Evolutionary conservation across 2,113 vertebrate genomes (phyloP), one percentile per base, ranked within the genome.

Genomic region (Ginglymostoma cirratum): DNA sequence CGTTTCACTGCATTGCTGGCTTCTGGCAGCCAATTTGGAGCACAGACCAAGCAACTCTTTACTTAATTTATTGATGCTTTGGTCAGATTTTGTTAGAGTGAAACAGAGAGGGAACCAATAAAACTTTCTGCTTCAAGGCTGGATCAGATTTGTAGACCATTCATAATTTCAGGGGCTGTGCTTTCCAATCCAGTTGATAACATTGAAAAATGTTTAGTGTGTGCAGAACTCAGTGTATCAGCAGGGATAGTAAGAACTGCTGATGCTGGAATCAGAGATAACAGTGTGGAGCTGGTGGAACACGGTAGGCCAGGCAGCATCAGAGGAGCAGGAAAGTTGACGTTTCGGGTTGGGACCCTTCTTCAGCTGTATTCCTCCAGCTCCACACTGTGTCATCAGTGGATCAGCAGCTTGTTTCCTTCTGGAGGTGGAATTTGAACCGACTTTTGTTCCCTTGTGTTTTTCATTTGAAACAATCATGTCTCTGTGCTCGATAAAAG

Each of bases 341-440:
- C 3, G 48, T 48, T 48, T 48, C 3, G 48, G 48, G 48, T 48
- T 2, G 2, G 48, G 48, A 48, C 48, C 48, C 48, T 48, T 48
- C 48, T 2, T 48, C 48, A 48, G 48, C 48, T 48, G 48, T 48
- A 2, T 48, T 48, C 48, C 48, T 48, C 48, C 48, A 48, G 48
- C 48, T 48, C 48, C 48, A 48, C 48, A 48, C 48, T 48, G 48
- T 48, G 48, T 48, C 3, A 48, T 93, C 5, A 30, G 19, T n/a
- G 52, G 10, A 66, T 66, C 89, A 67, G 61, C 61, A n/a, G 19
- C 23, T 65, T 38, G 38, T 38, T 93, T 66, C 89, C 52, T 93
- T 38, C 61, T 38, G 34, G 89, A 93, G 89, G 61, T 93, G 89
- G 89, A 93, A 93, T 93, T 93, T 93, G 61, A 93, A 93, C 61